phyloP scores from a whole-genome alignment of 2,113 vertebrate genomes.

The Chaetodon auriga region DNA sequence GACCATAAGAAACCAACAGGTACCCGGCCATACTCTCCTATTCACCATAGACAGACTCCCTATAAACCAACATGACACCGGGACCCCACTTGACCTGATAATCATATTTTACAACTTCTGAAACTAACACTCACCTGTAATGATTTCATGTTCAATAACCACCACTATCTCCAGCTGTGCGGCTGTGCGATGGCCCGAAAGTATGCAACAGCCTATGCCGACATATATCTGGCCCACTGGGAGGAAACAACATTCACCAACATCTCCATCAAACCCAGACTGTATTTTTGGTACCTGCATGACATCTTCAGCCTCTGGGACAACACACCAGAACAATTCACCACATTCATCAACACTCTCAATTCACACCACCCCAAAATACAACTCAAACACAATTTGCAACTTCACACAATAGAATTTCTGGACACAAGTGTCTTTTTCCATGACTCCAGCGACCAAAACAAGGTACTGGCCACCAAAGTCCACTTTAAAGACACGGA shows the following conservation, averaged over 20 bases:
- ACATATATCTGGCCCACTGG: neutral
- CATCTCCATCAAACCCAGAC: no score
- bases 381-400: no score
- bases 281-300: neutral
- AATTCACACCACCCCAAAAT: no score
- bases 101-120: accelerated
- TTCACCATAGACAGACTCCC: neutral
- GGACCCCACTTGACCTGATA: neutral
- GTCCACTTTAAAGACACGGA: no score
- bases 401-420: no score
- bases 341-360: no score
- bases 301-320: no score
- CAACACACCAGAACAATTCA: no score
- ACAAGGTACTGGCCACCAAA: no score
- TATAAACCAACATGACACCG: neutral
- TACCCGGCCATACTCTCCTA: neutral
- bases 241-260: neutral
- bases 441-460: no score
- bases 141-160: neutral
- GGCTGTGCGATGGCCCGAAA: neutral
- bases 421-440: no score
- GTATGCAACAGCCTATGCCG: neutral
- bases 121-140: neutral
- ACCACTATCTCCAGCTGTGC: neutral
- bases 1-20: neutral